phyloP scores from a whole-genome alignment of 2,888 invertebrate genomes.

The Parascotia fuliginaria region DNA sequence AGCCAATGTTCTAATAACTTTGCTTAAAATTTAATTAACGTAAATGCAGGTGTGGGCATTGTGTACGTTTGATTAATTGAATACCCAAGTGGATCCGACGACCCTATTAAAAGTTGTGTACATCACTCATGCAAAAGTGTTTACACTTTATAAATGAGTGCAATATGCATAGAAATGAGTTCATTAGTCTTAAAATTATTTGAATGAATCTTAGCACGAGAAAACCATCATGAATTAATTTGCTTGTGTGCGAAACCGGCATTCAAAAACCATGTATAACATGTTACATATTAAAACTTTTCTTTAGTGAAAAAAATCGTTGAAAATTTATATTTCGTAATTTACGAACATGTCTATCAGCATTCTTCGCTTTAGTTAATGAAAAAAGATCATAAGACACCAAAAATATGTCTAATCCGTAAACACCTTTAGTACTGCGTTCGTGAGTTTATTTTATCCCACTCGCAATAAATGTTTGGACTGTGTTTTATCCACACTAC shows the following conservation, averaged over 20 bases:
- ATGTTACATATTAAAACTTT: constrained; percentile 18
- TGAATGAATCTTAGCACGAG: neutral
- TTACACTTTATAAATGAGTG: too few relatives aligned
- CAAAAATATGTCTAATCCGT: too few relatives aligned
- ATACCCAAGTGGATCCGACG: too few relatives aligned
- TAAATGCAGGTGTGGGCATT: too few relatives aligned
- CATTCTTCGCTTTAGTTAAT: neutral
- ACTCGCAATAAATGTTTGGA: constrained; percentile 28
- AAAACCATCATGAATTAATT: neutral
- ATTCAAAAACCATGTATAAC: constrained; percentile 1
- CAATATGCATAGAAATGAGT: too few relatives aligned
- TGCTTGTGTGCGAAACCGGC: neutral
- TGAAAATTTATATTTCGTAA: constrained; percentile 8
- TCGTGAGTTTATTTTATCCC: constrained; percentile 6
- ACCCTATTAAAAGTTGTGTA: too few relatives aligned
- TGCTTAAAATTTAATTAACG: too few relatives aligned
- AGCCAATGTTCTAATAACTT: too few relatives aligned
- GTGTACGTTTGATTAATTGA: too few relatives aligned
- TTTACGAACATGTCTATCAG: neutral
- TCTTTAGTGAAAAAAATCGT: constrained; percentile 10
- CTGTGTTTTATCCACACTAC: constrained; percentile 11
- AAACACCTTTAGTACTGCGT: neutral
- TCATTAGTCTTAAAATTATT: too few relatives aligned
- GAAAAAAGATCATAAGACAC: too few relatives aligned
- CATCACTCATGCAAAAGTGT: too few relatives aligned